These are phyloP conservation scores for Tricholauxania praeusta DNA, from an alignment of 2,888 invertebrate species.

Conservation along the genomic window DNA sequence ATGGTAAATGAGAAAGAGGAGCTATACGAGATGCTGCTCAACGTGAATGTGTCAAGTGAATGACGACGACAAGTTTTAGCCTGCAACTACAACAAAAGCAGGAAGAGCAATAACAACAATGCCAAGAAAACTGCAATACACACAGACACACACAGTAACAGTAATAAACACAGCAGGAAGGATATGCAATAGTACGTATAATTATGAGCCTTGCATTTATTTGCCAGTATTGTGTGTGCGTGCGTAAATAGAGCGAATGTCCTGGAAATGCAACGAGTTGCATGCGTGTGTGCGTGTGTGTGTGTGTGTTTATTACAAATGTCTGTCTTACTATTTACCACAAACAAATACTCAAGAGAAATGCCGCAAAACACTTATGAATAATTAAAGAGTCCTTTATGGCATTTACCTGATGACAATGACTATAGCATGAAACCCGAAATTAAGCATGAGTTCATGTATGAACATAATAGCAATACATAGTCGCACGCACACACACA, in stretches of 20 bases:
- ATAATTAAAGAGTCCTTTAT: constrained; percentile 51
- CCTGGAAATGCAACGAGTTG: constrained; percentile 5
- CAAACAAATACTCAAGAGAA: constrained; percentile 19
- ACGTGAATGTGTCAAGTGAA: constrained; percentile 6
- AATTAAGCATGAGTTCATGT: not conserved
- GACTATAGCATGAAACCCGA: constrained; percentile 5
- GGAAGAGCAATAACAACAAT: not conserved
- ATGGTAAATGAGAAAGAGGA: too few relatives aligned
- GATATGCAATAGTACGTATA: constrained; percentile 24
- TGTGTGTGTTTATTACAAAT: not conserved
- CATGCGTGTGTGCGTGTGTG: not conserved
- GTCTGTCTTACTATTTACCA: not conserved
- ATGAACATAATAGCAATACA: too few relatives aligned
- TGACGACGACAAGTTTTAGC: not conserved
- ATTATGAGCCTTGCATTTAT: constrained; percentile 36
- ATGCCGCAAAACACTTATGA: constrained; percentile 49
- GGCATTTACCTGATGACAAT: constrained; percentile 48
- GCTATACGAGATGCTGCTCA: too few relatives aligned
- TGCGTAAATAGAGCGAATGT: constrained; percentile 17
- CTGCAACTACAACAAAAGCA: constrained; percentile 8
- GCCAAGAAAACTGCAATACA: not conserved
- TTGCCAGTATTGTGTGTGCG: constrained; percentile 10
- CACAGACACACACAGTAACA: not conserved
- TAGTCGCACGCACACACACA: too few relatives aligned
- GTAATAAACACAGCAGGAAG: not conserved